Evolutionary conservation across 30 jellyfish, hydroid and myxozoan species (phyloP).

Genomic region (Phacellophora camtschatica): DNA sequence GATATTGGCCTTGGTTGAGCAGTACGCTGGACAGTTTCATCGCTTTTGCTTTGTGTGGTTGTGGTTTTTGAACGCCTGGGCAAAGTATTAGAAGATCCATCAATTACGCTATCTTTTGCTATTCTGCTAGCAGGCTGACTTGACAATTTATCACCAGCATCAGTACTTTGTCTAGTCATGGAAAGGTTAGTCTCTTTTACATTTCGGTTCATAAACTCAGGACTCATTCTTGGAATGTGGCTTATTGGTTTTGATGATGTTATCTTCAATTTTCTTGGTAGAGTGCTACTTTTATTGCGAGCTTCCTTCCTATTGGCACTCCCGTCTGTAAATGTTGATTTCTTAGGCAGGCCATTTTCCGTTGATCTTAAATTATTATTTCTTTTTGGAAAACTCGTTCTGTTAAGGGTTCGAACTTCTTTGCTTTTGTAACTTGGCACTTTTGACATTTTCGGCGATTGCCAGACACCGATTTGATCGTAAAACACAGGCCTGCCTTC

Average conservation of each 20-base stretch:
- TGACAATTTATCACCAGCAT: not conserved
- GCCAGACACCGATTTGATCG: slow-evolving; percentile 32
- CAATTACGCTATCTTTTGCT: not conserved
- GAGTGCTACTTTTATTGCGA: not conserved
- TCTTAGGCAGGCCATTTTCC: not conserved
- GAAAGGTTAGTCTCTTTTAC: too few species aligned
- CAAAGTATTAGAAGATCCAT: not conserved
- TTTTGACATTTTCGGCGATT: not conserved
- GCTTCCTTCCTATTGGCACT: not conserved
- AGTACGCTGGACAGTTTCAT: not conserved
- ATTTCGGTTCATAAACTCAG: not conserved
- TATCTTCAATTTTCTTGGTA: slow-evolving; percentile 7
- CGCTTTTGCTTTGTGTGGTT: not conserved
- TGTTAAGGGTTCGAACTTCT: not conserved
- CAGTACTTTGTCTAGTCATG: not conserved
- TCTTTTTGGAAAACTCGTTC: slow-evolving; percentile 35
- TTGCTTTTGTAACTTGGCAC: not conserved
- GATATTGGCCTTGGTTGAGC: not conserved
- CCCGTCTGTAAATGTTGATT: not conserved
- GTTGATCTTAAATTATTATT: not conserved
- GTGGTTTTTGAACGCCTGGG: too few species aligned
- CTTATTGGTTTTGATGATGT: not conserved
- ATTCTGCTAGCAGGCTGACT: slow-evolving; percentile 7
- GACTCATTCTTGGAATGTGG: not conserved
- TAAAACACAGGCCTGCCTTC: slow-evolving; percentile 39